Evolutionary conservation across 2,113 vertebrate genomes (phyloP).

Genomic region (Falco punctatus): DNA sequence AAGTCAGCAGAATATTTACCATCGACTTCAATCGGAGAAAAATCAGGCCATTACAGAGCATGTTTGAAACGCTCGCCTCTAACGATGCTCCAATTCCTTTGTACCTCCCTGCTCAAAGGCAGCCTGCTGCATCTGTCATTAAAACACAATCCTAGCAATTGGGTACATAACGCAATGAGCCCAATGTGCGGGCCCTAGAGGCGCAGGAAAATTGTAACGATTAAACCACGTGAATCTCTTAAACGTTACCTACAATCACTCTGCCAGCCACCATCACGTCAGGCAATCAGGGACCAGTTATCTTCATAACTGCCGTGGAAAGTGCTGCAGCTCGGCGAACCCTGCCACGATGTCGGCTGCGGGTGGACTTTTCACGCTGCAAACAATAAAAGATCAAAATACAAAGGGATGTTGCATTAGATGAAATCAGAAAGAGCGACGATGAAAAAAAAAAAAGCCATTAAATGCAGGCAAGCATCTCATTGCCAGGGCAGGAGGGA

Average conservation of each 20-base stretch:
- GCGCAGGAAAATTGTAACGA: not conserved
- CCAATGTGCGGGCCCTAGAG: not conserved
- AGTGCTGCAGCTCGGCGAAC: not conserved
- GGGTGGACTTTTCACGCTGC: not conserved
- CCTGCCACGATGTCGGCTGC: not conserved
- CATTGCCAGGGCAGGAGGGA: not conserved
- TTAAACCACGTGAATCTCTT: not conserved
- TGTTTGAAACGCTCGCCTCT: not conserved
- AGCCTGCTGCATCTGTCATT: not conserved
- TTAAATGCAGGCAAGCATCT: not conserved
- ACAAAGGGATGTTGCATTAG: not conserved
- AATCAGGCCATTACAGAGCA: not conserved
- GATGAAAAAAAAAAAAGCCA: not conserved
- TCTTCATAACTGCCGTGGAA: not conserved
- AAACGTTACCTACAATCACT: not conserved
- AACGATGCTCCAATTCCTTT: not conserved
- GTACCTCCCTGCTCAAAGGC: not conserved
- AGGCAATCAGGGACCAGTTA: not conserved
- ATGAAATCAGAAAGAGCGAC: not conserved
- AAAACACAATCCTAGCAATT: not conserved
- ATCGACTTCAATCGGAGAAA: not conserved
- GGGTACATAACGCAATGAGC: not conserved
- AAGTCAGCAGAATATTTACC: constrained; percentile 42
- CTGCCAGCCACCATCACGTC: not conserved
- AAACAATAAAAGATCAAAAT: not conserved